Base-by-base conservation (phyloP, 2,888 invertebrate genomes). In the Cordilura impudica region DNA sequence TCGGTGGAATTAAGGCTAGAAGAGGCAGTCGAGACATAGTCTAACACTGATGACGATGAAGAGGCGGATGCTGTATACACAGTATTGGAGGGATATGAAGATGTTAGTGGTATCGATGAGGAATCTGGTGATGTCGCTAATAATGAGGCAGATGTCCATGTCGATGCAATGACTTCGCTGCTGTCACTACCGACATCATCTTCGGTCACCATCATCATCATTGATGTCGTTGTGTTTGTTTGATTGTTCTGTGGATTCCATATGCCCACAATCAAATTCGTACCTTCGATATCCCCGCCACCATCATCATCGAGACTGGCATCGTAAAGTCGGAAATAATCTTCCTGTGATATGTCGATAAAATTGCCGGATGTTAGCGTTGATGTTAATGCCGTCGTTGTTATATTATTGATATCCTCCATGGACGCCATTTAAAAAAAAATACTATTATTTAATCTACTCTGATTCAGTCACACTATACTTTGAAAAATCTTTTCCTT, bases 261-360 rank as follows among this genome's bases (percentile, higher is more conserved):
- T 61, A 79, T 73, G 67, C 75, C 81, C 66, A 81, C 81, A 80
- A 81, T 75, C 49, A 83, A 74, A 54, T 80, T 82, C 70, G 67
- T 74, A 21, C 73, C 16, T 45, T 53, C 61, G 5, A 66, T 70
- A 26, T 56, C 75, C 8, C 65, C 77, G 19, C 26, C 71, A 51
- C 35, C 81, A 18, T 56, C 78, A 12, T 63, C 74, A 21, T 61
- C 81, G 4, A 69, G 47, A 45, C 53, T 54, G 56, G 58, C 78
- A 70, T 76, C 80, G 56, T 84, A 83, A 19, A 82, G 39, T 6
- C 82, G 81, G 63, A 83, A 82, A 75, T 82, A 81, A 54, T 82
- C 82, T 51, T 81, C 74, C 49, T 78, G 78, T 35, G 78, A 71
- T 35, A 78, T 66, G 74, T 75, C 81, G 67, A 80, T 75, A 54